A percentile compares a stretch with the other conserved stretches of the same genome.
phyloP scores from a whole-genome alignment of 92 coral and sea anemone species.

The Chrysogorgia sp. region DNA sequence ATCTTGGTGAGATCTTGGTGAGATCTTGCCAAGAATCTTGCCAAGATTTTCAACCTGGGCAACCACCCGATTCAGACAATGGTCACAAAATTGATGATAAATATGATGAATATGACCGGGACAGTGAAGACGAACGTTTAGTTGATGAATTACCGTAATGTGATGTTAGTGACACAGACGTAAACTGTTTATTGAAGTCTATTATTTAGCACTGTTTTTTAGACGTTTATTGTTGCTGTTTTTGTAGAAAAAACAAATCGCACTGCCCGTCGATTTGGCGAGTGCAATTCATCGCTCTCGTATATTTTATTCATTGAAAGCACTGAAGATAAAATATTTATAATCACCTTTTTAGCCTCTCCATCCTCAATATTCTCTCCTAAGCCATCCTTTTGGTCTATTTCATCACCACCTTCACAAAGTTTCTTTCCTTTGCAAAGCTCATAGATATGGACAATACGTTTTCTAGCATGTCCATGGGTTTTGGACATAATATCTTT shows the following conservation, averaged over 20 bases:
- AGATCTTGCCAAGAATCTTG: no score
- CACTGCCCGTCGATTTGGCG: no score
- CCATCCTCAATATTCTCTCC: constrained; percentile 60
- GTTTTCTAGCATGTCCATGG: constrained; percentile 75
- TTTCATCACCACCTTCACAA: constrained; percentile 97
- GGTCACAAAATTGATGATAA: constrained; percentile 78
- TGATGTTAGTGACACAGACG: no score
- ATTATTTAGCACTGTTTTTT: no score
- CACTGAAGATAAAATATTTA: background rate
- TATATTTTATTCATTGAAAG: background rate
- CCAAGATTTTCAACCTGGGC: constrained; percentile 91
- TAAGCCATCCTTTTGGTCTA: constrained; percentile 72
- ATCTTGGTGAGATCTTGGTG: no score
- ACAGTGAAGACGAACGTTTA: no score
- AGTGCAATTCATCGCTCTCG: no score
- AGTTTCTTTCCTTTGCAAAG: constrained; percentile 90
- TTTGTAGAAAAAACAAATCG: no score
- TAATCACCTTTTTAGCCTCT: constrained; percentile 78
- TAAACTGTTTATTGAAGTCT: no score
- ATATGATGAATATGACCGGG: no score
- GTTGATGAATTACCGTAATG: no score
- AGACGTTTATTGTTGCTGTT: no score
- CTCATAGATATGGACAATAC: constrained; percentile 91
- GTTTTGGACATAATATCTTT: constrained; percentile 86
- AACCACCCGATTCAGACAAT: constrained; percentile 96